These are phyloP conservation scores for Sebastes taczanowskii DNA, from an alignment of 2,797 vertebrate species.

Conservation along the genomic window DNA sequence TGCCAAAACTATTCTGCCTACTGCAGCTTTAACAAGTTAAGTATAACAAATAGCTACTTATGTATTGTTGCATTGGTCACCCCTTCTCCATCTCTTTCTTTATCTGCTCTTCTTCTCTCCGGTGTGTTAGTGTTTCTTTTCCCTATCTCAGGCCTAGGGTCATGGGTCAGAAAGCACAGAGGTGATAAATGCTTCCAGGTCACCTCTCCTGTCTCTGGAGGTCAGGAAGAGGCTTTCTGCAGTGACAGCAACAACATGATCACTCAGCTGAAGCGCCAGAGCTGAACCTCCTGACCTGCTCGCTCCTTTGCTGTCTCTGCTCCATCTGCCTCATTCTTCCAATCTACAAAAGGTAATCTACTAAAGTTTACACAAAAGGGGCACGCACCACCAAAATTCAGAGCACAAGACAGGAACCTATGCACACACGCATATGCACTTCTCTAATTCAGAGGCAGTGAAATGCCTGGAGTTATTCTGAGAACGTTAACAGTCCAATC, in stretches of 20 bases:
- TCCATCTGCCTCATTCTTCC: constrained; percentile 20
- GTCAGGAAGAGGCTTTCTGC: constrained; percentile 58
- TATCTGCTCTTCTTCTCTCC: not conserved
- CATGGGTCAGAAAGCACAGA: constrained; percentile 61
- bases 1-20: no score
- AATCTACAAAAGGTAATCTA: constrained; percentile 4
- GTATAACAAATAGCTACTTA: not conserved
- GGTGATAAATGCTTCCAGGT: constrained; percentile 80
- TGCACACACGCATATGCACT: not conserved
- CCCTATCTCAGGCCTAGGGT: constrained; percentile 42
- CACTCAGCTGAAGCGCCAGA: constrained; percentile 56
- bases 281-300: constrained; percentile 51
- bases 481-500: constrained; percentile 32
- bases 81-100: not conserved
- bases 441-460: constrained; percentile 7
- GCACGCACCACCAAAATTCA: not conserved
- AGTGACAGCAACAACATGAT: constrained; percentile 68
- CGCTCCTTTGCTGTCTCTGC: constrained; percentile 9
- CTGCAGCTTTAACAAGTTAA: not conserved
- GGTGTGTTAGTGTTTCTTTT: constrained; percentile 14
- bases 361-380: not conserved
- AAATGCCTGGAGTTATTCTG: constrained; percentile 17
- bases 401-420: not conserved
- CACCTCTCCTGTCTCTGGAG: constrained; percentile 63
- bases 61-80: not conserved